Base-by-base conservation (phyloP, 2,888 invertebrate genomes). In the Bruchidius siliquastri region DNA sequence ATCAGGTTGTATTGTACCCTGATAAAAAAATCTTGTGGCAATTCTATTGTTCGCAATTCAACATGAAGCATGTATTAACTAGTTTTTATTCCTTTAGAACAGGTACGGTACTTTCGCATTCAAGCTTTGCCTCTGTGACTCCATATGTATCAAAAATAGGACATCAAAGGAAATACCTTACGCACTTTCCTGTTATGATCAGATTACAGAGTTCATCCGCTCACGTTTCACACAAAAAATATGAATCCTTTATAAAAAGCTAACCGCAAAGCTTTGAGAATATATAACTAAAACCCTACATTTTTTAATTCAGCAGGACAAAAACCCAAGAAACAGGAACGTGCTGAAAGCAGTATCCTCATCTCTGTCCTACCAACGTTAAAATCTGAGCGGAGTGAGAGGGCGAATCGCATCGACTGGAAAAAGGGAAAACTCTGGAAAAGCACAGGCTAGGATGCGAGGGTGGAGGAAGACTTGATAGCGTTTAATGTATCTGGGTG, bases 401-500 rank as follows among this genome's bases (percentile, higher is more conserved):
- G 8, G 49, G 18, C 18, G 49, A 8, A 1, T 18, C 49, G 1
- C 49, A 49, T 49, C 49, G 49, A 49, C 49, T 49, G 49, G 49
- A 49, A 49, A 49, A 49, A 49, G 49, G 49, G 49, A 49, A 49
- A 49, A 49, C 49, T 13, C 49, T 49, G 67, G 22, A 74, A 74
- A 74, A 30, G 49, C 22, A 49, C 70, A 21, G 72, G 67, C 22
- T 66, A 68, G 71, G 72, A 73, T 30, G 70, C 70, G 73, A 75
- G 70, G 74, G 74, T 76, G 77, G 73, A 78, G 78, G 78, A 78
- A 74, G 76, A 76, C 77, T 78, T 76, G 75, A 77, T 80, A 76
- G 80, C 76, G 80, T 80, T 80, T 81, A 79, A 80, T 81, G 79
- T 78, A 74, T 75, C 80, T 80, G 82, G 82, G 82, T 81, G 81